These are phyloP conservation scores for Camptogramma bilineatum DNA, from an alignment of 2,888 invertebrate genomes.

Conservation along the genomic window DNA sequence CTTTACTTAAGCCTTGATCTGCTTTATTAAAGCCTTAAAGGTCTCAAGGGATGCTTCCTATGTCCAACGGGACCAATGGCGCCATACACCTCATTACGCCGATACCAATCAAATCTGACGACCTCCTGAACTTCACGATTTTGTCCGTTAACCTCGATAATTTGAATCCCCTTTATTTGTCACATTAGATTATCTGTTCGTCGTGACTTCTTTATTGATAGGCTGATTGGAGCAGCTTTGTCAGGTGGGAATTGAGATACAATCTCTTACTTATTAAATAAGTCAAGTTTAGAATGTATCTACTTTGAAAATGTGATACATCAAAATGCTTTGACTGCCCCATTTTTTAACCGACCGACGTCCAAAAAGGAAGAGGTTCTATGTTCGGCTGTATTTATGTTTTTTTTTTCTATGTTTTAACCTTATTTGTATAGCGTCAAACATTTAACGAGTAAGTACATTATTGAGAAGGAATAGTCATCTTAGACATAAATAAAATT, in stretches of 20 bases:
- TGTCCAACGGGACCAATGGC: conserved; percentile 66
- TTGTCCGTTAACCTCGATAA: conserved; percentile 55
- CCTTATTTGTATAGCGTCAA: no score
- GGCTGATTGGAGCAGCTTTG: conserved; percentile 24
- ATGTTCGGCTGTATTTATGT: no score
- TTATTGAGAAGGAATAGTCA: no score
- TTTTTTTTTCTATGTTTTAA: no score
- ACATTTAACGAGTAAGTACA: no score
- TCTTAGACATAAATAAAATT: no score
- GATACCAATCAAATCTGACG: conserved; percentile 67
- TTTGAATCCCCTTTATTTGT: conserved; percentile 30
- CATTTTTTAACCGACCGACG: no score
- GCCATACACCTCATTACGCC: conserved; percentile 68
- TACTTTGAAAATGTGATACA: not conserved
- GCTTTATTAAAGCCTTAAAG: conserved; percentile 3
- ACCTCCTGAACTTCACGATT: conserved; percentile 69
- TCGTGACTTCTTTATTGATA: conserved; percentile 38
- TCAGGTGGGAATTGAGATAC: conserved; percentile 14
- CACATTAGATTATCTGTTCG: conserved; percentile 34
- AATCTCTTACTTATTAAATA: not conserved
- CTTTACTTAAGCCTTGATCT: no score
- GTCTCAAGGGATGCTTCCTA: conserved; percentile 23
- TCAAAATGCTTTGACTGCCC: no score
- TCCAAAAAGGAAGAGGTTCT: no score
- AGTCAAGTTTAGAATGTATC: not conserved